A percentile compares a stretch with the other conserved stretches of the same genome.
Conservation (phyloP, 2,888 invertebrate species). For the Apamea monoglypha region DNA sequence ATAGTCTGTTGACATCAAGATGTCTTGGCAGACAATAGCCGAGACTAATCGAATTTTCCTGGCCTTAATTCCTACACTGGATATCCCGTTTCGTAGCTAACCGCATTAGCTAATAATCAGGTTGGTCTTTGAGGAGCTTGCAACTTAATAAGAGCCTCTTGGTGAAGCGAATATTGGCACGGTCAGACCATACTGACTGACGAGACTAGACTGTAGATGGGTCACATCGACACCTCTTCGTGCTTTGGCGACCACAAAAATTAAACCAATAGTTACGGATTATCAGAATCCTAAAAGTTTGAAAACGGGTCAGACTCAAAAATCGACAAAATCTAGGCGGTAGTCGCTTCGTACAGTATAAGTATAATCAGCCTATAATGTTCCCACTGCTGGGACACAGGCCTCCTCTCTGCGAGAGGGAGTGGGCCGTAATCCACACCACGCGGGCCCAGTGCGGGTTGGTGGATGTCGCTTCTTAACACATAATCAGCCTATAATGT, state of each 20-base stretch:
- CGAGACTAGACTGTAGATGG: neutral
- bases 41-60: neutral
- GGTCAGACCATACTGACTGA: too few relatives aligned
- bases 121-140: neutral
- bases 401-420: neutral
- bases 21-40: neutral
- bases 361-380: neutral
- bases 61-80: slow-evolving; percentile 1
- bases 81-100: neutral
- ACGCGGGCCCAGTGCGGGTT: neutral
- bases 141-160: neutral
- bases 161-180: neutral
- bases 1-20: neutral
- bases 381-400: neutral
- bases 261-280: neutral
- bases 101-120: neutral
- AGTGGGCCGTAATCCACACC: neutral
- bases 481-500: too few relatives aligned
- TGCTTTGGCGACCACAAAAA: neutral
- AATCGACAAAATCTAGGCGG: neutral
- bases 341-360: neutral
- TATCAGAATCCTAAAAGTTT: neutral
- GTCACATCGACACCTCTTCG: neutral
- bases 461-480: neutral
- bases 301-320: neutral